A percentile compares a stretch with the other conserved stretches of the same genome.
These are phyloP conservation scores for Florisuga fusca DNA, from an alignment of 2,797 vertebrate species.

Conservation along the genomic window DNA sequence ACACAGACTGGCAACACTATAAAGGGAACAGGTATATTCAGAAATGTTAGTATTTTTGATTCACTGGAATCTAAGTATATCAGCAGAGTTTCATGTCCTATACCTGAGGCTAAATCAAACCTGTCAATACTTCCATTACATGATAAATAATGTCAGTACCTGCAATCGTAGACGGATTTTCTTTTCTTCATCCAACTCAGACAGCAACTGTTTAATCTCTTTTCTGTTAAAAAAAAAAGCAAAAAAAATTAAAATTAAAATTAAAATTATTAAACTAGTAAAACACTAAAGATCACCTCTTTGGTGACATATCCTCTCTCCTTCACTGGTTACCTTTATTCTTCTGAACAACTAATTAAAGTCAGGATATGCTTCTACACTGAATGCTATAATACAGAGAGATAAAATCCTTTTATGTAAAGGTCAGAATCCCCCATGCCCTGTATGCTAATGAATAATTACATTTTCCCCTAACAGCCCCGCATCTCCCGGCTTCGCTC, in stretches of 20 bases:
- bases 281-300: background rate
- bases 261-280: background rate
- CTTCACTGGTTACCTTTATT: background rate
- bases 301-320: background rate
- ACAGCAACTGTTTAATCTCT: constrained; percentile 94
- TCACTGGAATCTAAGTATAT: background rate
- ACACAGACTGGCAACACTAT: background rate
- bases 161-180: constrained; percentile 93
- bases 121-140: background rate
- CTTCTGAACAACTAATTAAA: background rate
- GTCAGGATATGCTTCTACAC: background rate
- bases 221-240: constrained; percentile 82
- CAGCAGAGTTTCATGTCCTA: background rate
- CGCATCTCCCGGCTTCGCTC: background rate
- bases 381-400: background rate
- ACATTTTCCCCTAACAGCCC: background rate
- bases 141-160: constrained; percentile 75
- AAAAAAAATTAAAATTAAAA: constrained; percentile 24
- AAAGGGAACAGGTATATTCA: background rate
- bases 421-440: background rate
- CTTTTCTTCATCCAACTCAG: constrained; percentile 94
- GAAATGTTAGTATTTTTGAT: background rate
- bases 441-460: background rate
- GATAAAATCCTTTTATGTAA: background rate
- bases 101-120: background rate